Conservation (phyloP, 1,140 invertebrate genomes). For the Caenorhabditis latens region DNA sequence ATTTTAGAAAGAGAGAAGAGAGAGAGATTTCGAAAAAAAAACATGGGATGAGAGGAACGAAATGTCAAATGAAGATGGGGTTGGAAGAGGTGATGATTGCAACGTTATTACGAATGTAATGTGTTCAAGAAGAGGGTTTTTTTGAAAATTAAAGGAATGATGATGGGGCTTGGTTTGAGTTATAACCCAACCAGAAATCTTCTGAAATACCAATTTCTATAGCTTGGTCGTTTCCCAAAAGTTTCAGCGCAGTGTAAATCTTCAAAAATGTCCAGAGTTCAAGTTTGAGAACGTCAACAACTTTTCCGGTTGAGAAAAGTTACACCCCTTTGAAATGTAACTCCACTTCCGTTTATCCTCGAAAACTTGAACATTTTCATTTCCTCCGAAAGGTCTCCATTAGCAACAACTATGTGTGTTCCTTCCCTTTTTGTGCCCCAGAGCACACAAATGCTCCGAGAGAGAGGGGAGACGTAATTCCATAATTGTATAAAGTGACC, state of each 20-base stretch:
- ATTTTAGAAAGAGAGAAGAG: neutral
- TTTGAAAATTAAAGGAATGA: neutral
- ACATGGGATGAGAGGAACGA: neutral
- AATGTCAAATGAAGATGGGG: neutral
- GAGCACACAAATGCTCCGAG: neutral
- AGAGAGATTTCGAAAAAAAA: conserved; percentile 9
- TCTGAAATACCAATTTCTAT: no score
- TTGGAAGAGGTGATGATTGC: neutral
- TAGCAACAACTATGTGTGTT: neutral
- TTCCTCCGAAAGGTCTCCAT: neutral
- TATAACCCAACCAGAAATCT: no score
- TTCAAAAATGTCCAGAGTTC: no score
- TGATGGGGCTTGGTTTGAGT: no score
- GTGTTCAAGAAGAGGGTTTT: neutral
- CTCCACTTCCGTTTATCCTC: neutral
- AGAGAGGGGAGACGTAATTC: conserved; percentile 7
- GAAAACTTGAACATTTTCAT: neutral
- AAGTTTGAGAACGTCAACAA: no score
- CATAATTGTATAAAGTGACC: conserved; percentile 50
- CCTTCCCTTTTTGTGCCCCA: neutral
- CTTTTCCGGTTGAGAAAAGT: no score
- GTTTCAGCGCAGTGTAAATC: no score
- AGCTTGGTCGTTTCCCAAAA: no score
- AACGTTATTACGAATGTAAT: neutral
- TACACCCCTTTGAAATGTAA: no score